Percentiles rank a stretch among this genome's conserved stretches.
Conservation (phyloP, 2,888 invertebrate genomes). For the Thecocarcelia acutangulata region DNA sequence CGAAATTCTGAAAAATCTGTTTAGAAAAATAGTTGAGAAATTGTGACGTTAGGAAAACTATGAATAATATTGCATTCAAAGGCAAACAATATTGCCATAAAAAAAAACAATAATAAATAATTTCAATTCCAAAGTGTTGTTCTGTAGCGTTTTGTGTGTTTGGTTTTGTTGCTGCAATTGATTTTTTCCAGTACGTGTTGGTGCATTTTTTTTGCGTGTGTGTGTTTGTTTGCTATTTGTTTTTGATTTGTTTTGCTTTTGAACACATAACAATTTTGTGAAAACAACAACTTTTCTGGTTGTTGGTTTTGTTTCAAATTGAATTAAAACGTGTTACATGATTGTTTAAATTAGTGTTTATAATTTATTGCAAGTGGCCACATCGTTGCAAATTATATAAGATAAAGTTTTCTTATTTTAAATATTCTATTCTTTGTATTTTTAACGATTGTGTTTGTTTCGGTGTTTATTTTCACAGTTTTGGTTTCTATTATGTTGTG, state of each 20-base stretch:
- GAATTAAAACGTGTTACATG: slow-evolving; percentile 64
- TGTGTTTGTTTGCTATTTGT: slow-evolving; percentile 5
- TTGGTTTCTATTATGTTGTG: background rate
- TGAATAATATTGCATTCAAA: slow-evolving; percentile 20
- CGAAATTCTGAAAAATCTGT: slow-evolving; percentile 19
- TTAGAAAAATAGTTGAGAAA: slow-evolving; percentile 18
- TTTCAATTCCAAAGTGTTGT: slow-evolving; percentile 22
- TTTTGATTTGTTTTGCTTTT: slow-evolving; percentile 30
- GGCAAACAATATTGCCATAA: slow-evolving; percentile 28
- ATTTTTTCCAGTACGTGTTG: slow-evolving; percentile 38
- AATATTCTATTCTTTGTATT: slow-evolving; percentile 33
- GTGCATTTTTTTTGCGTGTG: slow-evolving; percentile 25
- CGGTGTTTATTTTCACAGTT: slow-evolving; percentile 15
- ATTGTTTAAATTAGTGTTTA: slow-evolving; percentile 62
- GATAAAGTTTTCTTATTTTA: slow-evolving; percentile 33
- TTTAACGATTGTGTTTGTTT: slow-evolving; percentile 35
- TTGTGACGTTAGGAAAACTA: background rate
- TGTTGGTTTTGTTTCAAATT: slow-evolving; percentile 56
- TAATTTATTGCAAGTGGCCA: slow-evolving; percentile 57
- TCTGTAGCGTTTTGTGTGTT: slow-evolving; percentile 33
- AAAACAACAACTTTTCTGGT: slow-evolving; percentile 20
- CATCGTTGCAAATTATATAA: slow-evolving; percentile 37
- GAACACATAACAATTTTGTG: slow-evolving; percentile 43
- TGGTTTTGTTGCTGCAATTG: slow-evolving; percentile 35
- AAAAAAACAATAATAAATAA: slow-evolving; percentile 19